A percentile compares a stretch with the other conserved stretches of the same genome.
phyloP scores from a whole-genome alignment of 2,113 vertebrate species.

The Heloderma charlesbogerti region DNA sequence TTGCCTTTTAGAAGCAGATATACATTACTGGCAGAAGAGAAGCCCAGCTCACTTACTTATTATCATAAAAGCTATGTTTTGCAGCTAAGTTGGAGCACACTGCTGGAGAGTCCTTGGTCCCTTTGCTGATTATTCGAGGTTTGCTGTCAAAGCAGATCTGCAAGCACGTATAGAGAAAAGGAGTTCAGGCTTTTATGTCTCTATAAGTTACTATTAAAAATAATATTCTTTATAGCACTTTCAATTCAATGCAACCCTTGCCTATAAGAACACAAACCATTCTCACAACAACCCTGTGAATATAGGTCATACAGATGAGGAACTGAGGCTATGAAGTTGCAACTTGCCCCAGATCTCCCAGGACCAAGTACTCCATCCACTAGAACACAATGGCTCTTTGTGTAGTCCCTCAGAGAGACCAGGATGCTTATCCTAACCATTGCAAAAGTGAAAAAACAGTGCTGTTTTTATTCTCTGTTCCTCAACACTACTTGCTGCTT shows the following conservation, averaged over 20 bases:
- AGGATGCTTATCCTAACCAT: slow-evolving; percentile 7
- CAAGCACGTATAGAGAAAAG: slow-evolving; percentile 39
- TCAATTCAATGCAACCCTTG: neutral
- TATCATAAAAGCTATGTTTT: slow-evolving; percentile 89
- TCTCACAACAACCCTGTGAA: neutral
- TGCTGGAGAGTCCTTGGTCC: slow-evolving; percentile 82
- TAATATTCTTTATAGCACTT: neutral
- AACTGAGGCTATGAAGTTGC: neutral
- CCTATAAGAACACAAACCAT: neutral
- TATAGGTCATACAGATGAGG: neutral
- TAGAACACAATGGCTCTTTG: neutral
- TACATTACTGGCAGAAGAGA: slow-evolving; percentile 7
- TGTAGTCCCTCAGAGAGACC: neutral
- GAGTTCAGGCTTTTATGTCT: neutral
- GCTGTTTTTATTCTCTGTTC: neutral
- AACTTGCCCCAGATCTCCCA: neutral
- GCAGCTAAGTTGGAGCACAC: slow-evolving; percentile 87
- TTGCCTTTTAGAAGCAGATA: neutral
- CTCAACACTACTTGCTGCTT: neutral
- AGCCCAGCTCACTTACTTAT: slow-evolving; percentile 85
- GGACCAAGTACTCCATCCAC: neutral
- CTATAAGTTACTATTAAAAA: neutral
- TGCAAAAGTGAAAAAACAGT: neutral
- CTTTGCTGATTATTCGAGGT: slow-evolving; percentile 93
- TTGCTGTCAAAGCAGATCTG: slow-evolving; percentile 94